Percentiles rank a stretch among this genome's conserved stretches.
Conservation (phyloP, 1,140 invertebrate species). For the Papilio polytes region DNA sequence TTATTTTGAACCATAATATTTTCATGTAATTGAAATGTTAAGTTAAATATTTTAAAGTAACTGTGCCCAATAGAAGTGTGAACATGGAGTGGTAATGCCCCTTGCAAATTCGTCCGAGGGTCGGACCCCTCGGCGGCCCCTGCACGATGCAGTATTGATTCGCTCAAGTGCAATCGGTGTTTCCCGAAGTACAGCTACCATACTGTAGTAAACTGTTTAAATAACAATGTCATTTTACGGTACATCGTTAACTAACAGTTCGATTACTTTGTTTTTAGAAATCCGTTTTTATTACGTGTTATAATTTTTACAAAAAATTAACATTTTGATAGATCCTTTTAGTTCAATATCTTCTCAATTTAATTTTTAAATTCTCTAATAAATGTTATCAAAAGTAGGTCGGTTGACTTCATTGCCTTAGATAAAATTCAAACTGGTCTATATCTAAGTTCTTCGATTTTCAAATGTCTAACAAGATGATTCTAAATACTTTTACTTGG, state of each 20-base stretch:
- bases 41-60: slow-evolving; percentile 14
- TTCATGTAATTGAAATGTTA: neutral
- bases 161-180: slow-evolving; percentile 31
- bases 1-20: neutral
- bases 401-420: neutral
- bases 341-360: no score
- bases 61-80: slow-evolving; percentile 20
- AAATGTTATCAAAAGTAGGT: no score
- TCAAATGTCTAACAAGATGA: no score
- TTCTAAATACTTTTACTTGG: neutral
- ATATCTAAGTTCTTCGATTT: neutral
- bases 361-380: no score
- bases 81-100: slow-evolving; percentile 47
- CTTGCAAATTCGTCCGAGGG: slow-evolving; percentile 54
- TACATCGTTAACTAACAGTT: neutral
- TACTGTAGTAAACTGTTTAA: neutral
- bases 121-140: slow-evolving; percentile 49
- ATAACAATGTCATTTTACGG: slow-evolving; percentile 15
- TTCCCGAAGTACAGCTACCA: slow-evolving; percentile 10
- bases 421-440: neutral
- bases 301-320: neutral
- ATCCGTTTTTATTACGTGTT: neutral
- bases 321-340: no score
- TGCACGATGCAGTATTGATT: slow-evolving; percentile 59
- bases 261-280: neutral